phyloP scores from a whole-genome alignment of 2,797 vertebrate species.

The Sebastes hubbsi region DNA sequence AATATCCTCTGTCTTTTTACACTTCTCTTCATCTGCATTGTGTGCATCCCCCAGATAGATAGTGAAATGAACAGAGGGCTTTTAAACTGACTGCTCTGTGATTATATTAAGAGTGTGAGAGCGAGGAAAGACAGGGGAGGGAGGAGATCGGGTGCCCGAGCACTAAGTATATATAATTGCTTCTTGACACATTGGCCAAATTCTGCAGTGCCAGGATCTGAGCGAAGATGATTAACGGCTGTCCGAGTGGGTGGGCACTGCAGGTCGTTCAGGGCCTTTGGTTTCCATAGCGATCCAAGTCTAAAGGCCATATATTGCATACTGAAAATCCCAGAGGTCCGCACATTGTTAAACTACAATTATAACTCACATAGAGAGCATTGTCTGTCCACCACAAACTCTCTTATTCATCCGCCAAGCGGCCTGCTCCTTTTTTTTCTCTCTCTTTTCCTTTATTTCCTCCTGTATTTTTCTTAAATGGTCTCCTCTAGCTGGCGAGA shows the following conservation, averaged over 20 bases:
- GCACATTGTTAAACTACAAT: slow-evolving; percentile 85
- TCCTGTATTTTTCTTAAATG: slow-evolving; percentile 63
- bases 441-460: slow-evolving; percentile 35
- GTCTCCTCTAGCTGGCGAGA: slow-evolving; percentile 53
- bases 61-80: slow-evolving; percentile 80
- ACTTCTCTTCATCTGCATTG: slow-evolving; percentile 77
- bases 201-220: slow-evolving; percentile 89
- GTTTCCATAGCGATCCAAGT: slow-evolving; percentile 85
- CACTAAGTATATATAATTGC: slow-evolving; percentile 89
- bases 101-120: slow-evolving; percentile 84
- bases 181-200: slow-evolving; percentile 88
- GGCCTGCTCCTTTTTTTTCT: slow-evolving; percentile 10
- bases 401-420: slow-evolving; percentile 49
- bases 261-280: slow-evolving; percentile 79
- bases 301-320: slow-evolving; percentile 82
- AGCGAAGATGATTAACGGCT: slow-evolving; percentile 88
- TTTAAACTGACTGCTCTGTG: slow-evolving; percentile 82
- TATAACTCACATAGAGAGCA: slow-evolving; percentile 80
- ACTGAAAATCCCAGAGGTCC: slow-evolving; percentile 76
- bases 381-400: slow-evolving; percentile 66
- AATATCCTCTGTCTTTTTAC: slow-evolving; percentile 72
- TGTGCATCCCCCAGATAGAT: slow-evolving; percentile 79
- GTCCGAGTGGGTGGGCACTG: slow-evolving; percentile 83
- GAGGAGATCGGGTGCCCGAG: slow-evolving; percentile 75
- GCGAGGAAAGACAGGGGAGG: slow-evolving; percentile 56